phyloP scores from a whole-genome alignment of 1,140 invertebrate species.

The Ceratosolen fusciceps region DNA sequence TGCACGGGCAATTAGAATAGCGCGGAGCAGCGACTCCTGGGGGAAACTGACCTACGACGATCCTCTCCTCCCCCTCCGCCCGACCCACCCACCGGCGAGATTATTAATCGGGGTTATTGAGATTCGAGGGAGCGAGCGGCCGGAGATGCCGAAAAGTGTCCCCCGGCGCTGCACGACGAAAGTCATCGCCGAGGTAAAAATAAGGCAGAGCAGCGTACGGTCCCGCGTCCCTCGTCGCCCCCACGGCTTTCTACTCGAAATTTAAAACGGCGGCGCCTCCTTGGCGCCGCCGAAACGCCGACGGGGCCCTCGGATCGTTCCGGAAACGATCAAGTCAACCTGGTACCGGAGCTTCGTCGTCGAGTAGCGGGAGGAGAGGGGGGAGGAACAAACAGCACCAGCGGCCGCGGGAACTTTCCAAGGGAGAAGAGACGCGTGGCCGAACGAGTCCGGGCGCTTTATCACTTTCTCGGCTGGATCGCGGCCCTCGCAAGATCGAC shows the following conservation, averaged over 20 bases:
- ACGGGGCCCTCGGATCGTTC: no score
- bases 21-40: neutral
- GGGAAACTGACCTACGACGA: no score
- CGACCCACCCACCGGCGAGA: no score
- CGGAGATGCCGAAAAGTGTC: neutral
- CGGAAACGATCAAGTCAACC: no score
- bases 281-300: no score
- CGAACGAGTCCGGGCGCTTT: neutral
- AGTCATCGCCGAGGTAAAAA: neutral
- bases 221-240: neutral
- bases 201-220: neutral
- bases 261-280: neutral
- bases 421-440: neutral
- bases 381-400: neutral
- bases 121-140: neutral
- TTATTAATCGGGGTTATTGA: no score
- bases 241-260: neutral
- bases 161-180: neutral
- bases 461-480: conserved; percentile 52
- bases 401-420: neutral
- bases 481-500: conserved; percentile 37
- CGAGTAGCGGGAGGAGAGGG: neutral
- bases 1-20: neutral
- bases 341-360: neutral
- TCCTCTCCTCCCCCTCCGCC: no score